Evolutionary conservation across 1,140 invertebrate genomes (phyloP), one percentile per base, ranked within the genome.

Genomic region (Pogonus chalceus): DNA sequence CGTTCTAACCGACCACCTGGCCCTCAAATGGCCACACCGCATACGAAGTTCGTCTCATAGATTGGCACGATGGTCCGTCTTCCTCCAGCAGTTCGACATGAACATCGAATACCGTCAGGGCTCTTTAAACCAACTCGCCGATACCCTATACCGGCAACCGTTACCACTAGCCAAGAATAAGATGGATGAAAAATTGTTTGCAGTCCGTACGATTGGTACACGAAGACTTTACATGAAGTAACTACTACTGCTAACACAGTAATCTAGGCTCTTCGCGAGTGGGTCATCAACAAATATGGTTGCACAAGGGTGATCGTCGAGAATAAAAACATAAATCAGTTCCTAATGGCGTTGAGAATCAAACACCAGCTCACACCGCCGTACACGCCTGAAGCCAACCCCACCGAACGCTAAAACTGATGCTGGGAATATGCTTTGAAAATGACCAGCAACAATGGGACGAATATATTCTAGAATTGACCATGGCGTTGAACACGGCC

Each of bases 1-100:
- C 1, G 61, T 73, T 1, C 23, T 65, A 3, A 74, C 70, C 1
- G 72, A 76, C 46, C 72, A 75, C 31, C 57, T 62, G 9, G 53
- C 65, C 1, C 52, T 75, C 2, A 60, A 26, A 23, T 59, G 54
- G 58, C 46, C 63, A 10, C 12, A 56, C 1, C 58, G 49, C 9
- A 20, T 64, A n/a, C 46, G 54, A 20, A 39, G 53, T 56, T 51
- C 59, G 46, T 20, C 52, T 35, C 57, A 56, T 23, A 21, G 60
- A 54, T 35, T 66, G 26, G 57, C 49, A 20, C 55, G 50, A 21
- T 72, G 54, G 52, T 24, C 51, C 1, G 35, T 60, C 26, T 76
- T 52, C 23, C 52, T 79, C 1, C 73, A 76, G 61, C 54, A 56
- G 55, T 54, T 49, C 43, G 56, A 61, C 39, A 59, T 56, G 24